Conservation (phyloP, 2,888 invertebrate genomes). For the Liopterus haemorrhoidalis region DNA sequence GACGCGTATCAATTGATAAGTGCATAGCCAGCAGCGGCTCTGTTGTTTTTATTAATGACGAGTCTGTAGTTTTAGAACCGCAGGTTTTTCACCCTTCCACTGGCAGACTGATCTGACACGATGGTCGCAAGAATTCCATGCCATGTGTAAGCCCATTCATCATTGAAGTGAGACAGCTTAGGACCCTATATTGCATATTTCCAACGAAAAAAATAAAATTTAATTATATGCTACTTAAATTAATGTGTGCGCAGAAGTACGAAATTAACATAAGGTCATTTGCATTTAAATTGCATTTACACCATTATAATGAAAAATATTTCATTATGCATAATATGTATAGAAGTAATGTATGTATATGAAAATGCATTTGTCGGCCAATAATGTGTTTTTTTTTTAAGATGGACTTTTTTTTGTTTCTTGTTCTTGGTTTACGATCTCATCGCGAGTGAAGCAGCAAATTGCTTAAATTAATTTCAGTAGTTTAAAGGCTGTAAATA, state of each 20-base stretch:
- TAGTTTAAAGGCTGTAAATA: conserved; percentile 22
- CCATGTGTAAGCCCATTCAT: too few relatives aligned
- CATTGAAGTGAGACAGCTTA: too few relatives aligned
- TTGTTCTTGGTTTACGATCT: conserved; percentile 26
- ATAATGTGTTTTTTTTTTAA: conserved; percentile 36
- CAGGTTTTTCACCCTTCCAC: too few relatives aligned
- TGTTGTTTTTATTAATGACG: too few relatives aligned
- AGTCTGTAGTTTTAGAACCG: too few relatives aligned
- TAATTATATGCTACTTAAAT: conserved; percentile 67
- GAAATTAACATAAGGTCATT: conserved; percentile 49
- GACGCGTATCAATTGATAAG: too few relatives aligned
- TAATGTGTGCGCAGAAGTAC: conserved; percentile 52
- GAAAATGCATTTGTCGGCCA: conserved; percentile 42
- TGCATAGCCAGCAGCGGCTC: too few relatives aligned
- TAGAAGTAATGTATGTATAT: conserved; percentile 41
- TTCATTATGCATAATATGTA: conserved; percentile 44
- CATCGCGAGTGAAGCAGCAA: conserved; percentile 20
- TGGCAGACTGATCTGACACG: too few relatives aligned
- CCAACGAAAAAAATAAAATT: conserved; percentile 50
- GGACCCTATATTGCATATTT: conserved; percentile 43
- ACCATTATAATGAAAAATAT: conserved; percentile 47
- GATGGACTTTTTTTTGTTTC: conserved; percentile 19
- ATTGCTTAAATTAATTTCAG: conserved; percentile 23
- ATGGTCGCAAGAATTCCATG: too few relatives aligned
- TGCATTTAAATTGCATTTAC: conserved; percentile 49